phyloP scores from a whole-genome alignment of 2,113 vertebrate species.

The Vireo altiloquus region DNA sequence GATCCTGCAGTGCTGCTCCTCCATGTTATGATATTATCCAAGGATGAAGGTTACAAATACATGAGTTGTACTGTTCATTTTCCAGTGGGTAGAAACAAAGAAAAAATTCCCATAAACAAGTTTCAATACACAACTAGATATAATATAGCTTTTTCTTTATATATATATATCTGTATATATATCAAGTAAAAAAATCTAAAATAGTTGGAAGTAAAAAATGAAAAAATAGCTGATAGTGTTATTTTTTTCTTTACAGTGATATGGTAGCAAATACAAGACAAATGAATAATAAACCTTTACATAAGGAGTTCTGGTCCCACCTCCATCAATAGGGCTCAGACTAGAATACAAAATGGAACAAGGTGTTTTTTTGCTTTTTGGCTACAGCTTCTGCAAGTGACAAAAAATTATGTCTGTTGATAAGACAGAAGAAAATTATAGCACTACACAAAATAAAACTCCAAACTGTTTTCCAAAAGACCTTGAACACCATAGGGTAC shows the following conservation, averaged over 20 bases:
- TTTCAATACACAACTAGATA: slow-evolving; percentile 68
- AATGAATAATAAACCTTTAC: slow-evolving; percentile 60
- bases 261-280: slow-evolving; percentile 74
- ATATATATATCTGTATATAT: slow-evolving; percentile 65
- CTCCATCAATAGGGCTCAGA: slow-evolving; percentile 62
- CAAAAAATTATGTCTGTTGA: background rate
- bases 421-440: slow-evolving; percentile 42
- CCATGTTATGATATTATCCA: slow-evolving; percentile 4
- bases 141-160: slow-evolving; percentile 68
- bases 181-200: slow-evolving; percentile 76
- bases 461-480: slow-evolving; percentile 44
- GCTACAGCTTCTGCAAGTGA: slow-evolving; percentile 73
- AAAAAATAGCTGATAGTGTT: slow-evolving; percentile 70
- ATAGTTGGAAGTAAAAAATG: slow-evolving; percentile 76
- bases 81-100: slow-evolving; percentile 41
- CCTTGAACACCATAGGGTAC: slow-evolving; percentile 1
- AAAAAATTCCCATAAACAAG: slow-evolving; percentile 25
- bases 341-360: slow-evolving; percentile 60
- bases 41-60: slow-evolving; percentile 40
- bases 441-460: background rate
- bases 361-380: slow-evolving; percentile 50
- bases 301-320: slow-evolving; percentile 65
- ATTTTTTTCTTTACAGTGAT: slow-evolving; percentile 70
- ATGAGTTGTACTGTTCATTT: slow-evolving; percentile 33
- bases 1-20: slow-evolving; percentile 24